Evolutionary conservation across 1,140 invertebrate genomes (phyloP), one percentile per base, ranked within the genome.

Genomic region (Monochamus saltuarius): DNA sequence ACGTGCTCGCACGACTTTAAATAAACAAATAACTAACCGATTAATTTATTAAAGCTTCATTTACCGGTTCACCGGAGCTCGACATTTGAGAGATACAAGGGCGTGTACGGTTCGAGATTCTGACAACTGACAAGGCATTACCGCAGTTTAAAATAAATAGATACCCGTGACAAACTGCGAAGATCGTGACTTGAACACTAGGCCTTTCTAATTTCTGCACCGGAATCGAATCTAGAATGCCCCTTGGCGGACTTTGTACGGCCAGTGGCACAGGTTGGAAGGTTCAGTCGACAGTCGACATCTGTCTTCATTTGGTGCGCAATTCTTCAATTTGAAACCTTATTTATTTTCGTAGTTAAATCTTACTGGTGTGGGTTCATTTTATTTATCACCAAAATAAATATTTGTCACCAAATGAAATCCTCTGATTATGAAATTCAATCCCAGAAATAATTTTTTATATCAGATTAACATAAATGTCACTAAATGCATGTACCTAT

Each of bases 141-240:
- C 22, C 19, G 22, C 49, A 35, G 49, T 51, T 51, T 16, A 51
- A 51, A 51, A 51, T 51, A 51, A 51, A 51, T 51, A 51, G 49
- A 51, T 51, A 47, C 10, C 42, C 62, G 54, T 65, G 62, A 65
- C 59, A 65, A 61, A 59, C 42, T 60, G 56, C 50, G 37, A 38
- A 57, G 43, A 65, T 65, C 63, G 63, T 65, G 63, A 65, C 59
- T 62, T 42, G 55, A 65, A 65, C 62, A 61, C 55, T 60, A 42
- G 56, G 56, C 63, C 59, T 65, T 65, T 65, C 63, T 61, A 61
- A 61, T 61, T 65, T 62, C 56, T 62, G 59, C 39, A 46, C 35
- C 53, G 14, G 59, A 55, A 55, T 55, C 38, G 38, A 51, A 39
- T 13, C 46, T 13, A 37, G 35, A 8, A 35, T 51, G 29, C 46